Conservation (phyloP, 2,113 vertebrate genomes). For the Mustela nigripes region DNA sequence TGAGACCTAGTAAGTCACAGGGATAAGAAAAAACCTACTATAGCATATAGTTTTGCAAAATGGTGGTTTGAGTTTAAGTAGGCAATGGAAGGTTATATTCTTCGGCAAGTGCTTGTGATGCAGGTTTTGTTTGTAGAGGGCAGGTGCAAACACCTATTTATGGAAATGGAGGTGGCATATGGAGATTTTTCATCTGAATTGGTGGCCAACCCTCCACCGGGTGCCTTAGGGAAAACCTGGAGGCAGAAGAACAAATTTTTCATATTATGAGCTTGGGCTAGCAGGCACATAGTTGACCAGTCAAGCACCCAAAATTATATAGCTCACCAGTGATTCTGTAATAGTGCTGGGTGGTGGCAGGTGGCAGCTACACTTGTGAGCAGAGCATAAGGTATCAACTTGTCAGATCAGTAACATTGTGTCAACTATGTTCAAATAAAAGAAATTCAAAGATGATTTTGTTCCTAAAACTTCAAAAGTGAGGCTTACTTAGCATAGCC, state of each 20-base stretch:
- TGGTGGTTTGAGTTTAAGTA: neutral
- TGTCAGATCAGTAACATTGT: neutral
- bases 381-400: neutral
- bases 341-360: neutral
- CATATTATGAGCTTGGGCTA: neutral
- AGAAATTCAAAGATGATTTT: neutral
- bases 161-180: constrained; percentile 49
- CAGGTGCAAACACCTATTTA: constrained; percentile 68
- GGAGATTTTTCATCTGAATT: constrained; percentile 74
- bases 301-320: neutral
- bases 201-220: constrained; percentile 36
- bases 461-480: neutral
- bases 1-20: neutral
- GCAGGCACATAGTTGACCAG: neutral
- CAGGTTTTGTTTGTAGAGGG: constrained; percentile 56
- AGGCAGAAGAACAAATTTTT: constrained; percentile 21
- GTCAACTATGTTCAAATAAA: neutral
- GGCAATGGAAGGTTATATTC: neutral
- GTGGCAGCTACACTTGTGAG: neutral
- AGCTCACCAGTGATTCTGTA: neutral
- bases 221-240: constrained; percentile 45
- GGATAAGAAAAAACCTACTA: neutral
- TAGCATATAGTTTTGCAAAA: neutral
- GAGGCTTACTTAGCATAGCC: neutral
- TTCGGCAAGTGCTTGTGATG: neutral